Percentiles rank a stretch among this genome's conserved stretches.
These are phyloP conservation scores for Hippocampus abdominalis DNA, from an alignment of 2,113 vertebrate species.

Conservation along the genomic window DNA sequence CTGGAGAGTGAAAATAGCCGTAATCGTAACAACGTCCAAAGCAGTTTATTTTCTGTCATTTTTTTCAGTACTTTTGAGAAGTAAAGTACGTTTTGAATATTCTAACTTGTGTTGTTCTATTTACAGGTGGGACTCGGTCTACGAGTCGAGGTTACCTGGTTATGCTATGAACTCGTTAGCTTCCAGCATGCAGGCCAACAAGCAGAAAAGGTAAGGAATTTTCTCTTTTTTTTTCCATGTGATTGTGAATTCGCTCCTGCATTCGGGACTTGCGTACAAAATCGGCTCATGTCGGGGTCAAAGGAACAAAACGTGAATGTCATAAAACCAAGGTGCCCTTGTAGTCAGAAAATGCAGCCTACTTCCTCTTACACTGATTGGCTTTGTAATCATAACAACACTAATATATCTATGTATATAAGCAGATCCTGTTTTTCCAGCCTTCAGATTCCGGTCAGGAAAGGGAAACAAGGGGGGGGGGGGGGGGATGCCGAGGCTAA, in stretches of 20 bases:
- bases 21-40: not conserved
- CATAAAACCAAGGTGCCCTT: not conserved
- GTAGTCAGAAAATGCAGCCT: not conserved
- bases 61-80: not conserved
- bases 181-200: not conserved
- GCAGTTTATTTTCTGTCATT: not conserved
- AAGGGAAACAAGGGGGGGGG: constrained; percentile 60
- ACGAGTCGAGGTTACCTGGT: not conserved
- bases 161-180: not conserved
- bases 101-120: not conserved
- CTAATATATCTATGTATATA: constrained; percentile 32
- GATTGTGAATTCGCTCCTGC: not conserved
- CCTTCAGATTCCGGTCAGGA: constrained; percentile 59
- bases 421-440: constrained; percentile 63
- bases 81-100: not conserved
- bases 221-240: not conserved
- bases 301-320: not conserved
- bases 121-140: not conserved
- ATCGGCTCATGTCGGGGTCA: not conserved
- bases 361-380: constrained; percentile 4
- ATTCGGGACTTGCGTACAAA: not conserved
- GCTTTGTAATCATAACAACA: constrained; percentile 38
- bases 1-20: not conserved
- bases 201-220: not conserved
- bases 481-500: constrained; percentile 41